Base-by-base conservation (phyloP, 2,888 invertebrate genomes). In the Eulithis testata region DNA sequence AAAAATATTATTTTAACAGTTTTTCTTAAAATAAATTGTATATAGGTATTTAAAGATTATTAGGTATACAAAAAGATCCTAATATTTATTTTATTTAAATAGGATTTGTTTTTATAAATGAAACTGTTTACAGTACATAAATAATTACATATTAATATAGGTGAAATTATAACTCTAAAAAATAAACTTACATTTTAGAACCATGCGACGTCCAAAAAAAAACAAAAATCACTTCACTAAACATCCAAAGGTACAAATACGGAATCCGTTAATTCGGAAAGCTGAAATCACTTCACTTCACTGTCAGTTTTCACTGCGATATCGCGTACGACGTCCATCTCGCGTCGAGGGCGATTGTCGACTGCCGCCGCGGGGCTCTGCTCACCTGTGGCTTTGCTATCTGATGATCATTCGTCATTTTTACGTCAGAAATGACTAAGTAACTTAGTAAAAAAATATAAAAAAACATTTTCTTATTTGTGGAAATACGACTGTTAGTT, bases 331-430 rank as follows among this genome's bases (percentile, higher is more conserved):
- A 71, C 80, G 76, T 76, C 77, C 76, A 70, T 71, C n/a, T 69
- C 52, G 44, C 45, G 62, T 70, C 66, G 66, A 57, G 70, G 71
- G 49, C 77, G 74, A 75, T 76, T 70, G 71, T 64, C 73, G 75
- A 82, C 82, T 82, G 75, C 58, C 65, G 71, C 58, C 56, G 61
- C 66, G 65, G 63, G 37, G 69, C 60, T 72, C 61, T 73, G 77
- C 75, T 73, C 82, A 82, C 81, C 82, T 82, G 82, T 80, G 71
- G 81, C 74, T 78, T 54, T 51, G 43, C 54, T 49, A 40, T 52
- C 58, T 49, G 45, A 52, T 52, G 45, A 57, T 63, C 37, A 47
- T 54, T 47, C 47, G 12, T 63, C 37, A 58, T 57, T 49, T 49
- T 12, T 21, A 21, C 49, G 21, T 49, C 21, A 61, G 12, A 49